Evolutionary conservation across 2,113 vertebrate genomes (phyloP).

Genomic region (Odobenus rosmarus): DNA sequence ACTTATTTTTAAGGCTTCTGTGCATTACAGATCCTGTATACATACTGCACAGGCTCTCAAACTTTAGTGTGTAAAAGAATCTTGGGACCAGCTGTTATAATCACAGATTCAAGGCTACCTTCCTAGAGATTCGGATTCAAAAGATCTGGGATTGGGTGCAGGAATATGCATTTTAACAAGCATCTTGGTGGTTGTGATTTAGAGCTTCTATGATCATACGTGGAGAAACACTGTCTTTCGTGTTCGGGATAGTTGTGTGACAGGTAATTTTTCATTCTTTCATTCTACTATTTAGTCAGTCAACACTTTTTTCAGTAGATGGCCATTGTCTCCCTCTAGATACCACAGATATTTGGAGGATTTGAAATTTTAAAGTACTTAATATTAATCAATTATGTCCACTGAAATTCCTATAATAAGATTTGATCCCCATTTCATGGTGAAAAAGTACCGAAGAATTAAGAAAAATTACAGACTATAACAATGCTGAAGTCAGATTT

Average conservation of each 20-base stretch:
- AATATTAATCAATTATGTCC: not conserved
- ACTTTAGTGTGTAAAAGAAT: not conserved
- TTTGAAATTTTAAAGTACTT: conserved; percentile 29
- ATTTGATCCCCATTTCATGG: not conserved
- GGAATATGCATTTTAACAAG: not conserved
- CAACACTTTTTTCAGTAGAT: not conserved
- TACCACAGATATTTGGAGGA: not conserved
- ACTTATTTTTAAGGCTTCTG: not conserved
- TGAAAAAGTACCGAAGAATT: conserved; percentile 7
- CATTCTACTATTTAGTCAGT: not conserved
- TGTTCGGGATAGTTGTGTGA: not conserved
- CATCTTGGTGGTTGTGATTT: not conserved
- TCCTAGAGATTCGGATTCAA: not conserved
- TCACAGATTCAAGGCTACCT: not conserved
- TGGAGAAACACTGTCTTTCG: not conserved
- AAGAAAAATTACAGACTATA: conserved; percentile 5
- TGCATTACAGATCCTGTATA: not conserved
- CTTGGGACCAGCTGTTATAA: not conserved
- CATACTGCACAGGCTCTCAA: not conserved
- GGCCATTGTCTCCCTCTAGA: not conserved
- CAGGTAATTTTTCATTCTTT: not conserved
- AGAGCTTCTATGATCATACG: not conserved
- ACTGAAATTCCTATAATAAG: not conserved
- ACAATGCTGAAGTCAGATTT: not conserved
- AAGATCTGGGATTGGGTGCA: not conserved